Evolutionary conservation across 2,113 vertebrate genomes (phyloP).

Genomic region (Anseranas semipalmata): DNA sequence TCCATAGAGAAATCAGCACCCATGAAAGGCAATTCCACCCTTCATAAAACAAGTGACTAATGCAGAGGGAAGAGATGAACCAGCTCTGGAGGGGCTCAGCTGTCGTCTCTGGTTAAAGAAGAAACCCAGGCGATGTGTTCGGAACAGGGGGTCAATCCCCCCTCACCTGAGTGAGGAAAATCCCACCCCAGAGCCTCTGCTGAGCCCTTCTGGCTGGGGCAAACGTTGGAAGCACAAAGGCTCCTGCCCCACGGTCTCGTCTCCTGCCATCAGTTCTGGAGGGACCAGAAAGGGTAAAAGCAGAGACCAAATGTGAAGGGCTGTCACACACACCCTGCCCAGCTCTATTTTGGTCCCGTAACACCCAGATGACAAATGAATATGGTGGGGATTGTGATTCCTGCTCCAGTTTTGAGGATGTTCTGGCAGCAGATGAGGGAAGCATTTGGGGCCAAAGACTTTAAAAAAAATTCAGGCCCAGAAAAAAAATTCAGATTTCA

Average conservation of each 20-base stretch:
- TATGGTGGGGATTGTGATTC: not conserved
- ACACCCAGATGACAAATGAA: not conserved
- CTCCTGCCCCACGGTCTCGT: not conserved
- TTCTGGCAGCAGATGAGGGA: not conserved
- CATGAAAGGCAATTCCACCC: not conserved
- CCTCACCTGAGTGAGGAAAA: not conserved
- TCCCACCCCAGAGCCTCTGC: not conserved
- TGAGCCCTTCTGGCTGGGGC: not conserved
- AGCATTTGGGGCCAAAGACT: not conserved
- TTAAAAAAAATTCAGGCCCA: not conserved
- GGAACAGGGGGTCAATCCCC: not conserved
- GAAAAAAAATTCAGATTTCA: conserved; percentile 6
- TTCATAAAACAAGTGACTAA: not conserved
- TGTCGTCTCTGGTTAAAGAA: not conserved
- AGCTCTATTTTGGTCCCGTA: not conserved
- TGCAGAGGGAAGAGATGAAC: not conserved
- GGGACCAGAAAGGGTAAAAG: not conserved
- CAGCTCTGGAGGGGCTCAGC: not conserved
- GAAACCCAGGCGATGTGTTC: not conserved
- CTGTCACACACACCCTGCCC: not conserved
- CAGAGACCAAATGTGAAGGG: not conserved
- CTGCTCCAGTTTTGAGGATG: not conserved
- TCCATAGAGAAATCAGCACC: not conserved
- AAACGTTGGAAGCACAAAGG: not conserved
- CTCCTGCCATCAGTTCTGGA: not conserved